Base-by-base conservation (phyloP, 1,140 invertebrate genomes). In the Caligus rogercresseyi region DNA sequence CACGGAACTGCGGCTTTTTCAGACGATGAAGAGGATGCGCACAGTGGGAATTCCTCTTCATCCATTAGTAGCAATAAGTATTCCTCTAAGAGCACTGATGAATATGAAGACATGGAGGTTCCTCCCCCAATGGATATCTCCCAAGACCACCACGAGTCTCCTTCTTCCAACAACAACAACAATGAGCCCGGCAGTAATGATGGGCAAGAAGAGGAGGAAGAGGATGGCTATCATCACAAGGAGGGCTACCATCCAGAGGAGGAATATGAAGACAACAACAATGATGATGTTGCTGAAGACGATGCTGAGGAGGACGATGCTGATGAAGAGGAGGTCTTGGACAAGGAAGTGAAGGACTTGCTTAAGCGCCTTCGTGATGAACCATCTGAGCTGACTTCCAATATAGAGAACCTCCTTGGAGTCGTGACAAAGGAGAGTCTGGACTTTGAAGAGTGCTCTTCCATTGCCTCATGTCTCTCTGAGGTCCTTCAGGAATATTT, bases 381-480 rank as follows among this genome's bases (percentile, higher is more conserved):
- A 74, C 78, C 73, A 66, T 81, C 83, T 68, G 78, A 79, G 31
- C n/a, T 43, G n/a, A 43, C 7, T 7, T 7, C 7, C 7, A 43
- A 43, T 43, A 83, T 84, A 77, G 83, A 86, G 66, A 76, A 76
- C 66, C 72, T 87, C 60, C 77, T 85, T 55, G 79, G 84, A 71
- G 72, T 78, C 67, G 73, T 83, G n/a, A 74, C 83, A 64, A 59
- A 73, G 68, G 78, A 81, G 62, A 81, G 83, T 58, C 77, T 81
- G 67, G 79, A 82, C 65, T 72, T 74, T 54, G 83, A 85, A 54
- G 78, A 75, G 56, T 78, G 82, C 60, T 63, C 70, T 11, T 68
- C 69, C n/a, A 67, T 80, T 19, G 75, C 74, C n/a, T 66, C 68
- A 1, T 78, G 77, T 69, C 67, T 80, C 23, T 76, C 74, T 65